Base-by-base conservation (phyloP, 2,888 invertebrate species). In the Iphiclides podalirius region DNA sequence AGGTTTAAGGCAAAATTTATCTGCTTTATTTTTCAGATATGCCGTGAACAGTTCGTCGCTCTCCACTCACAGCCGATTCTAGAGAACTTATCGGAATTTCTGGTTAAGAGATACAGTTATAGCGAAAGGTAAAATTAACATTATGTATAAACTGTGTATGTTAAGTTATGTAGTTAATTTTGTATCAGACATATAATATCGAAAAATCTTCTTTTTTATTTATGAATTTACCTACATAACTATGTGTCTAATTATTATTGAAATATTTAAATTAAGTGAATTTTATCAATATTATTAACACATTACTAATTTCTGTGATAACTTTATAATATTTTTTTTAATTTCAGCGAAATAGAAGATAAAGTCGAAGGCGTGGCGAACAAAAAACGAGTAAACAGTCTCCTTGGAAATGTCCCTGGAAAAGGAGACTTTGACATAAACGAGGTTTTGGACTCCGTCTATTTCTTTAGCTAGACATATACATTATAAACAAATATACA, bases 31-130 rank as follows among this genome's bases (percentile, higher is more conserved):
- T 43, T 43, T 82, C 79, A 96, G 95, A 94, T 98, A 54, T 98
- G 98, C 66, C 92, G 99, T n/a, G 94, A 99, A 72, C 98, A 99
- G 78, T 99, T 99, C 86, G 96, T 99, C n/a, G 93, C 95, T 0
- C 90, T 99, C 7, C 98, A 99, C 82, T 95, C 94, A 17, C 92
- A 97, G 72, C 97, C 98, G 0, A 96, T 99, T 61, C 89, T 99
- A 40, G 94, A 97, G 66, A 90, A 97, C 68, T 86, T 98, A 44
- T 96, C 98, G 0, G 65, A 91, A 13, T 95, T 93, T 75, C 89
- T 98, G 47, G 67, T 90, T 1, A 70, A 92, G 15, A 91, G 90
- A 67, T 96, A 93, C 72, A 92, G 93, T 60, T 93, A 91, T 62
- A 66, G 79, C 12, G 82, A 91, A 60, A 79, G 80, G 94, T 93